These are phyloP conservation scores for Sterna hirundo DNA, from an alignment of 2,113 vertebrate species.

Conservation along the genomic window DNA sequence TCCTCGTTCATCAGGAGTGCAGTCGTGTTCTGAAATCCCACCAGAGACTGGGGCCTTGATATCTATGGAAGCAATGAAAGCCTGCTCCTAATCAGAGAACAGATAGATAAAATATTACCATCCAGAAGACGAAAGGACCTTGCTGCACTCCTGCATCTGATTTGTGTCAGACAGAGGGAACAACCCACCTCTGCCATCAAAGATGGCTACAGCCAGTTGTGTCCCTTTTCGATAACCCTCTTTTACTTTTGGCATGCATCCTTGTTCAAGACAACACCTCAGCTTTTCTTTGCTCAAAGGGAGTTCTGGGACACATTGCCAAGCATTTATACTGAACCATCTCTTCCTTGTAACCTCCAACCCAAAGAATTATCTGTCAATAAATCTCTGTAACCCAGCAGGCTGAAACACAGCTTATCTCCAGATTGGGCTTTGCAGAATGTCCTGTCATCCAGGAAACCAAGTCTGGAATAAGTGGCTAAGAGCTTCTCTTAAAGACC, in stretches of 20 bases:
- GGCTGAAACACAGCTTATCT: neutral
- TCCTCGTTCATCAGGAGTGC: neutral
- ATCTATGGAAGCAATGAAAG: neutral
- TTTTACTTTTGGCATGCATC: neutral
- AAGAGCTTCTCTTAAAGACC: neutral
- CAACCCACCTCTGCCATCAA: neutral
- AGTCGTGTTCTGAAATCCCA: neutral
- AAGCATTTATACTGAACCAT: neutral
- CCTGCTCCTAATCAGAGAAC: neutral
- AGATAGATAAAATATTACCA: neutral
- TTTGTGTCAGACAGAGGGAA: neutral
- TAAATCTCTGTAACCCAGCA: neutral
- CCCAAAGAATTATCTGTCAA: neutral
- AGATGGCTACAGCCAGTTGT: neutral
- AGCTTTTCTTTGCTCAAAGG: neutral
- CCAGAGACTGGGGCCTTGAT: neutral
- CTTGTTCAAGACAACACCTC: neutral
- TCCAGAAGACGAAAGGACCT: neutral
- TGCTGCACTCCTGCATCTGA: neutral
- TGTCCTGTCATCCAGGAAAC: neutral
- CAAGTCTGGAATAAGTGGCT: neutral
- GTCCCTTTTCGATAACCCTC: neutral
- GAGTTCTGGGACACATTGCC: neutral
- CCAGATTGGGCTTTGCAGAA: neutral
- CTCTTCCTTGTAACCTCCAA: neutral